Base-by-base conservation (phyloP, 2,113 vertebrate species). In the Odobenus rosmarus region DNA sequence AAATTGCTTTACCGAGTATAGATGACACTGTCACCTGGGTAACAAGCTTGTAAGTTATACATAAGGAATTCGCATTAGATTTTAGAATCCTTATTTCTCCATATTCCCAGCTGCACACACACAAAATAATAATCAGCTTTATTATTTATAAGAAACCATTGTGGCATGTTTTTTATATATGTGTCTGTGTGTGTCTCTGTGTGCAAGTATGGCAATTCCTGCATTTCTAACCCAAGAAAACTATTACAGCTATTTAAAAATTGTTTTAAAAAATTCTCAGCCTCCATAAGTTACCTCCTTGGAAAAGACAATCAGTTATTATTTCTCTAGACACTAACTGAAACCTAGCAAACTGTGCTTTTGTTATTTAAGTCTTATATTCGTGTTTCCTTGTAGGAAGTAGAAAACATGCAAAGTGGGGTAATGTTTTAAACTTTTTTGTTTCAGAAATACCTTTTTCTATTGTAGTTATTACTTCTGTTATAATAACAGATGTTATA, bases 1-100 rank as follows among this genome's bases (percentile, higher is more conserved):
- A 95, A 98, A 93, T 96, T 95, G 81, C 85, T 88, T 93, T 95
- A 21, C 59, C 33, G 51, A 94, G 53, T 85, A 93, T 62, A 97
- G 59, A 26, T 95, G 31, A 1, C 24, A 85, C 51, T 19, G 2
- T 95, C 87, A 98, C 53, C n/a, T 84, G 21, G 21, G 72, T 39
- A 97, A 85, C 13, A 93, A 2, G 1, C 0, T 67, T 90, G 11
- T 69, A 90, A 24, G 51, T 21, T 96, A 95, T 71, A 90, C 13
- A 82, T 28, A 49, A 86, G n/a, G 5, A 77, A 67, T 96, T 59
- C n/a, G 57, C 19, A 42, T 82, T 85, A 87, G 1, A 51, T 62
- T 97, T 96, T 67, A 82, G 72, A 81, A n/a, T 16, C 23, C 71
- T 67, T 76, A n/a, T 6, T 33, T 92, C 77, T 31, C 26, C 64